Evolutionary conservation across 2,113 vertebrate species (phyloP).

Genomic region (Cryptomyrus ogoouensis): DNA sequence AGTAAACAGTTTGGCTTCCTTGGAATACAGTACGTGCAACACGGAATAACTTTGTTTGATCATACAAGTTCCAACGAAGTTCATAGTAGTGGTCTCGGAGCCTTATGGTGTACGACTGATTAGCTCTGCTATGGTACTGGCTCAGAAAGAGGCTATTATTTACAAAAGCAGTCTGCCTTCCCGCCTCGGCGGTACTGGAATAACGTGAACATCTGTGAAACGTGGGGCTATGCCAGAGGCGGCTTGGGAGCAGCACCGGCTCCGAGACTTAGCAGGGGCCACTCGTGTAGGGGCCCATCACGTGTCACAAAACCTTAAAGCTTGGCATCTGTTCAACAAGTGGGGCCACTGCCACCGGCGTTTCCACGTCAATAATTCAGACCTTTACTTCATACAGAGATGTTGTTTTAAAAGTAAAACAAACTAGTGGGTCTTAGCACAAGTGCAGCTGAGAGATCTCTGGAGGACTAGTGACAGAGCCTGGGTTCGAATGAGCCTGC

Average conservation of each 20-base stretch:
- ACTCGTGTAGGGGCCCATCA: neutral
- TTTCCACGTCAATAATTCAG: slow-evolving; percentile 31
- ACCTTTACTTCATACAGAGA: neutral
- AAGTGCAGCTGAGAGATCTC: slow-evolving; percentile 37
- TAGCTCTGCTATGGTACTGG: neutral
- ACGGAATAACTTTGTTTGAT: neutral
- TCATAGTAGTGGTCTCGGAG: neutral
- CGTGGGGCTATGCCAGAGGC: neutral
- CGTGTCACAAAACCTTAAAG: neutral
- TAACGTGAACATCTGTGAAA: neutral
- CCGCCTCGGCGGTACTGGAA: neutral
- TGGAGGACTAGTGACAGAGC: neutral
- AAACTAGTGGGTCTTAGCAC: slow-evolving; percentile 59
- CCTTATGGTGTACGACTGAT: neutral
- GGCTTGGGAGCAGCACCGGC: neutral
- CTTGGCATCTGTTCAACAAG: neutral
- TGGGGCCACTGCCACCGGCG: neutral
- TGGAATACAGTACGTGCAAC: neutral
- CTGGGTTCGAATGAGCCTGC: neutral
- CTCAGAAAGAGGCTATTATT: neutral
- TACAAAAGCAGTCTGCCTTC: neutral
- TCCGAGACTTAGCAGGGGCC: neutral
- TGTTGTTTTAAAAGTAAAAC: slow-evolving; percentile 67
- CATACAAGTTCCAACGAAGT: neutral
- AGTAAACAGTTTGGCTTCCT: neutral